Evolutionary conservation across 2,888 invertebrate genomes (phyloP).

Genomic region (Hydriomena furcata): DNA sequence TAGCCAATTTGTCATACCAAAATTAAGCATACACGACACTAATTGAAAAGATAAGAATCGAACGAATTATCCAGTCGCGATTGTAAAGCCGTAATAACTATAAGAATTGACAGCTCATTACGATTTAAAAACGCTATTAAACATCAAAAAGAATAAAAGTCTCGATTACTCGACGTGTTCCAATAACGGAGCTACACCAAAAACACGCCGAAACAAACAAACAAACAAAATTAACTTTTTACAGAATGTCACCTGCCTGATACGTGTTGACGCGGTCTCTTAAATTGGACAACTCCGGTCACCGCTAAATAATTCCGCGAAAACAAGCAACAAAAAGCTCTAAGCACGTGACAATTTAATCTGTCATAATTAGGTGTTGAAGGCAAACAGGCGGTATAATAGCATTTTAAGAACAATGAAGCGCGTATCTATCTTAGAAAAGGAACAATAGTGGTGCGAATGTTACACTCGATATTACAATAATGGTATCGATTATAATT

Average conservation of each 20-base stretch:
- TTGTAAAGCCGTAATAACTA: slow-evolving; percentile 55
- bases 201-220: slow-evolving; percentile 46
- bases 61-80: slow-evolving; percentile 64
- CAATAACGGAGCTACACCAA: slow-evolving; percentile 46
- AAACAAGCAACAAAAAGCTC: slow-evolving; percentile 20
- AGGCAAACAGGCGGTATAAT: slow-evolving; percentile 43
- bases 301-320: slow-evolving; percentile 27
- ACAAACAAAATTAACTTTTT: slow-evolving; percentile 55
- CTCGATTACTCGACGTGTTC: slow-evolving; percentile 41
- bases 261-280: slow-evolving; percentile 56
- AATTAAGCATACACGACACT: slow-evolving; percentile 43
- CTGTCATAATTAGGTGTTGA: slow-evolving; percentile 45
- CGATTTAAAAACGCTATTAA: slow-evolving; percentile 52
- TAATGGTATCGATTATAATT: slow-evolving; percentile 84
- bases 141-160: slow-evolving; percentile 40
- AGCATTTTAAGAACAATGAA: slow-evolving; percentile 48
- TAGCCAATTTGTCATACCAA: slow-evolving; percentile 53
- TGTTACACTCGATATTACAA: slow-evolving; percentile 80
- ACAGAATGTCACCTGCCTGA: slow-evolving; percentile 48
- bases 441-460: slow-evolving; percentile 76
- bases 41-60: slow-evolving; percentile 66
- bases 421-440: slow-evolving; percentile 48
- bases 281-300: slow-evolving; percentile 58
- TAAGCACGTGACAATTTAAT: slow-evolving; percentile 37
- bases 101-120: slow-evolving; percentile 58